Evolutionary conservation across 35 echinoderm and acorn worm genomes (phyloP).

Genomic region (Acanthaster planci): DNA sequence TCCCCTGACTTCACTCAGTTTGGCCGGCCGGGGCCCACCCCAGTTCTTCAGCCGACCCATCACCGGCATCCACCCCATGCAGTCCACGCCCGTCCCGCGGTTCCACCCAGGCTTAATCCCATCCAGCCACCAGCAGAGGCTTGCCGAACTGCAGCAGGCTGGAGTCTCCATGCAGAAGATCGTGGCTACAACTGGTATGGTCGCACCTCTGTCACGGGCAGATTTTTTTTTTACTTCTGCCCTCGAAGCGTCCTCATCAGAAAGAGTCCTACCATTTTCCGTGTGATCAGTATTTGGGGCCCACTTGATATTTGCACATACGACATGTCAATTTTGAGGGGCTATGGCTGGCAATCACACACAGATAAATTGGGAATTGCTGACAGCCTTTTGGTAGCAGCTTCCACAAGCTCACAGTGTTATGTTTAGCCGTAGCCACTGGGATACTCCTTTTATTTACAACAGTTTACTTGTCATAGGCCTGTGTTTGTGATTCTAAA

Average conservation of each 20-base stretch:
- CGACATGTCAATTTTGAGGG: too few species aligned
- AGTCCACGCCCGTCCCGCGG: conserved; percentile 89
- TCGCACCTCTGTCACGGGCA: not conserved
- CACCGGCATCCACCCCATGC: conserved; percentile 79
- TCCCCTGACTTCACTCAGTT: not conserved
- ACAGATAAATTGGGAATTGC: too few species aligned
- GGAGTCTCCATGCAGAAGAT: conserved; percentile 89
- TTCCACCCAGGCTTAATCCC: conserved; percentile 37
- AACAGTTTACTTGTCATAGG: too few species aligned
- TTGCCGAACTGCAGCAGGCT: conserved; percentile 72
- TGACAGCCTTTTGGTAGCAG: too few species aligned
- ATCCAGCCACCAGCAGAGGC: conserved; percentile 34
- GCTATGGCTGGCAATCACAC: too few species aligned
- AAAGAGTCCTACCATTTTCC: not conserved
- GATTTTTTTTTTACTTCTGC: not conserved
- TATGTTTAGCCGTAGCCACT: too few species aligned
- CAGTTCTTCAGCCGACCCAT: conserved; percentile 64
- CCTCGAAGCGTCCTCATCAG: too few species aligned
- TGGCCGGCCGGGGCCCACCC: not conserved
- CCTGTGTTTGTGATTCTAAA: too few species aligned
- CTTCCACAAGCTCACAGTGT: too few species aligned
- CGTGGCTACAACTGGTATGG: conserved; percentile 83
- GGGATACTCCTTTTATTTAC: too few species aligned
- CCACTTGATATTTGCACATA: too few species aligned
- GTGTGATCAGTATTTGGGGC: not conserved